Percentiles rank a stretch among this genome's conserved stretches.
These are phyloP conservation scores for Nematopogon swammerdamellus DNA, from an alignment of 2,888 invertebrate genomes.

Conservation along the genomic window DNA sequence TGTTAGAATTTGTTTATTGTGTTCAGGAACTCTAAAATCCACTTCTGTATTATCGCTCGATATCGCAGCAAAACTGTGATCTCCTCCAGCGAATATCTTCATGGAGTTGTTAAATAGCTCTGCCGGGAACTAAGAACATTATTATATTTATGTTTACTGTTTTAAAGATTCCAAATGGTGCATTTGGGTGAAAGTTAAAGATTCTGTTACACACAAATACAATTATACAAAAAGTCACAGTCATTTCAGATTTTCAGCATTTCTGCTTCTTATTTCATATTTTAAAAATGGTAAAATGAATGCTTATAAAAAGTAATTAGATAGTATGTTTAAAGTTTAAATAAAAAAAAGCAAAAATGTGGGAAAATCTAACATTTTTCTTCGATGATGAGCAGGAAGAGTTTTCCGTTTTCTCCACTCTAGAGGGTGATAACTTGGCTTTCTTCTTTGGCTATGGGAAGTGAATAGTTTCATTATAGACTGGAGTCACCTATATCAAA, in stretches of 20 bases:
- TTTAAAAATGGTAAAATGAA: too few species aligned
- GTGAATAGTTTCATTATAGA: too few species aligned
- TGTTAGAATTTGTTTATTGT: conserved; percentile 63
- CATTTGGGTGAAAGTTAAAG: too few species aligned
- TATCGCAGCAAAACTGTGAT: conserved; percentile 80
- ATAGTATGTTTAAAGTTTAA: neutral
- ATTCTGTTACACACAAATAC: too few species aligned
- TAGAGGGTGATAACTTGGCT: conserved; percentile 18
- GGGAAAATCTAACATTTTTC: neutral
- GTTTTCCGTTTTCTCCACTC: neutral
- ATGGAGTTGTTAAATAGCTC: conserved; percentile 43
- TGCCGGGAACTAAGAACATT: conserved; percentile 27
- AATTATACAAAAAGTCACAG: too few species aligned
- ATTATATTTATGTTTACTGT: too few species aligned
- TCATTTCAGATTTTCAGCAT: too few species aligned
- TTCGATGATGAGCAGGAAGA: neutral
- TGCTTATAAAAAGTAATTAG: too few species aligned
- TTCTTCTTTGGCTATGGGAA: conserved; percentile 45
- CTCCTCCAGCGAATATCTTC: conserved; percentile 77
- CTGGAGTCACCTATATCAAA: too few species aligned
- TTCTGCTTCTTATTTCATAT: too few species aligned
- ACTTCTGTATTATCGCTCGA: conserved; percentile 41
- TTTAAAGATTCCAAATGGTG: too few species aligned
- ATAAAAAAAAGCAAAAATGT: neutral
- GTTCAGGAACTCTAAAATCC: conserved; percentile 62